Base-by-base conservation (phyloP, 2,797 vertebrate species). In the Lagorchestes hirsutus region DNA sequence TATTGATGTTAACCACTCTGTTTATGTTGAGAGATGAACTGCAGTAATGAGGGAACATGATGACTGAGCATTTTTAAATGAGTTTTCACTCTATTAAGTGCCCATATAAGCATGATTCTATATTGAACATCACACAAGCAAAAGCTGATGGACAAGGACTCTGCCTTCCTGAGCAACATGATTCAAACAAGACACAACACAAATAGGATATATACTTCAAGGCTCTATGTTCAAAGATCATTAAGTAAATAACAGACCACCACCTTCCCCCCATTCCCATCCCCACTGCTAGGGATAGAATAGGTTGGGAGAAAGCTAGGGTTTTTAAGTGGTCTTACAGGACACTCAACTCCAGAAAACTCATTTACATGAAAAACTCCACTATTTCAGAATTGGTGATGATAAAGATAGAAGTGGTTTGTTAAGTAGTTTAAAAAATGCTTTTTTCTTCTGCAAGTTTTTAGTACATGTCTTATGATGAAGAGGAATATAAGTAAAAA, bases 341-440 rank as follows among this genome's bases (percentile, higher is more conserved):
- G 50, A 46, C 31, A 59, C 54, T n/a, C 46, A n/a, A 46, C 62
- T 62, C 92, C 92, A 29, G 34, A 62, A 29, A 55, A 40, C 24
- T 59, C 55, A n/a, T 22, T 52, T 34, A 59, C 3, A n/a, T 46
- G 54, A 31, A 9, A n/a, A 92, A 34, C 50, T 91, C 59, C 50
- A 57, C 54, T 55, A 82, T 59, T 22, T 24, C 87, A 91, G 22
- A 46, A 50, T 57, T 91, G 50, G 55, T 56, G 56, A 62, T 16
- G 54, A 24, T 62, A 62, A 46, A 46, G 55, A 62, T 31, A 18
- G 29, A 82, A 58, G 55, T 62, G 24, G 29, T 90, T 90, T 56
- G 50, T 14, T 95, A 54, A 93, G 57, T 50, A 90, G 91, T 62
- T 90, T 67, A 74, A 54, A 93, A 94, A 93, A 50, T 87, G 92